Conservation (phyloP, 2,797 vertebrate species). For the Hydrocynus forskahlii region DNA sequence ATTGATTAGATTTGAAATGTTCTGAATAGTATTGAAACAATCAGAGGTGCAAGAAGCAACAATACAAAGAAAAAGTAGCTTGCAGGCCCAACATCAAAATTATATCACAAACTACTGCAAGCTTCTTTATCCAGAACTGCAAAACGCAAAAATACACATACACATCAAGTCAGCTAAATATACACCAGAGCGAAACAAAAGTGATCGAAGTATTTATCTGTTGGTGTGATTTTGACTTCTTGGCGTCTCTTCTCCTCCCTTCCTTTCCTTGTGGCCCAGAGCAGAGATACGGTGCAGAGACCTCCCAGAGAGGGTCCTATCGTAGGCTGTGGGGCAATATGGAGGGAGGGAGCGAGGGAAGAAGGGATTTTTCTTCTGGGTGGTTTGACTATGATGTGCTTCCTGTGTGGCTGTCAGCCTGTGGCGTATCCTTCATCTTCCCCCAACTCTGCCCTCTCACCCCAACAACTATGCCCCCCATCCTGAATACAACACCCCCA, state of each 20-base stretch:
- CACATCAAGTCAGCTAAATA: slow-evolving; percentile 36
- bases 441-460: slow-evolving; percentile 69
- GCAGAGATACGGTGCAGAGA: slow-evolving; percentile 55
- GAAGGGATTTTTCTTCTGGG: slow-evolving; percentile 65
- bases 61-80: neutral
- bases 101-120: neutral
- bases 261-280: slow-evolving; percentile 50
- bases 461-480: slow-evolving; percentile 61
- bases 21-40: slow-evolving; percentile 24
- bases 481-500: slow-evolving; percentile 68
- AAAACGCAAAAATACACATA: slow-evolving; percentile 9
- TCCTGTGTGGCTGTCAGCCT: slow-evolving; percentile 81
- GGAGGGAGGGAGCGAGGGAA: slow-evolving; percentile 48
- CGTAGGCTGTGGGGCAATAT: slow-evolving; percentile 55
- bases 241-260: slow-evolving; percentile 42
- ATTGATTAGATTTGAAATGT: neutral
- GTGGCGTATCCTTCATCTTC: slow-evolving; percentile 75
- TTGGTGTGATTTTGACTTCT: slow-evolving; percentile 54
- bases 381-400: slow-evolving; percentile 77
- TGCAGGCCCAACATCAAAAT: slow-evolving; percentile 16
- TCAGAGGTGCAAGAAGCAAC: neutral
- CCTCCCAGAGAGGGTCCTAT: slow-evolving; percentile 57
- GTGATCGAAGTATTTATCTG: slow-evolving; percentile 35
- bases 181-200: slow-evolving; percentile 42
- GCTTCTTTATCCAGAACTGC: neutral